A percentile compares a stretch with the other conserved stretches of the same genome.
phyloP scores from a whole-genome alignment of 2,888 invertebrate genomes.

The Drosophila aldrichi region DNA sequence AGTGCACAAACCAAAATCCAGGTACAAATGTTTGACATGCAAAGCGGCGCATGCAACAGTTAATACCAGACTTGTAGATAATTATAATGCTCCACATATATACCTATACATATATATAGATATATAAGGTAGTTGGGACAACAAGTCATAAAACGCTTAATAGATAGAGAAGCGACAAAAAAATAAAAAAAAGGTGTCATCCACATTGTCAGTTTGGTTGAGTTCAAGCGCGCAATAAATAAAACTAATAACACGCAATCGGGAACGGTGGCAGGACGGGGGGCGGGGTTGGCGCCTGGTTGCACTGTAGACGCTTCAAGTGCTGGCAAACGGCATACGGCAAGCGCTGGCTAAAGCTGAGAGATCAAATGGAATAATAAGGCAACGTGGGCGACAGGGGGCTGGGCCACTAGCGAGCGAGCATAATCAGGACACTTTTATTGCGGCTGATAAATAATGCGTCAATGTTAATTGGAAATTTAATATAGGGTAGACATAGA shows the following conservation, averaged over 20 bases:
- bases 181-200: constrained; percentile 17
- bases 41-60: constrained; percentile 13
- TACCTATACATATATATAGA: background rate
- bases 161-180: constrained; percentile 45
- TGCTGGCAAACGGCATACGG: constrained; percentile 35
- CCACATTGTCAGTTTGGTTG: constrained; percentile 10
- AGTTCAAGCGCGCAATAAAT: constrained; percentile 58
- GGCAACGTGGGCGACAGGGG: background rate
- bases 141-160: constrained; percentile 60
- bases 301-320: background rate
- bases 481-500: constrained; percentile 60
- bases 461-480: constrained; percentile 83
- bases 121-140: constrained; percentile 1
- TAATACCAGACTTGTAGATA: constrained; percentile 55
- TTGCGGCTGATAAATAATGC: constrained; percentile 81
- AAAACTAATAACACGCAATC: constrained; percentile 58
- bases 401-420: constrained; percentile 9
- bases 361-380: constrained; percentile 63
- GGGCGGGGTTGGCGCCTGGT: background rate
- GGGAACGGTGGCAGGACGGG: background rate
- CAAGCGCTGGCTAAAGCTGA: constrained; percentile 13
- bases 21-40: constrained; percentile 17
- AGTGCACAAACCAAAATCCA: constrained; percentile 16
- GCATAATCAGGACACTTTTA: constrained; percentile 82
- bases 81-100: constrained; percentile 46